phyloP scores from a whole-genome alignment of 2,888 invertebrate species.

The Zygothrica quintamaculata region DNA sequence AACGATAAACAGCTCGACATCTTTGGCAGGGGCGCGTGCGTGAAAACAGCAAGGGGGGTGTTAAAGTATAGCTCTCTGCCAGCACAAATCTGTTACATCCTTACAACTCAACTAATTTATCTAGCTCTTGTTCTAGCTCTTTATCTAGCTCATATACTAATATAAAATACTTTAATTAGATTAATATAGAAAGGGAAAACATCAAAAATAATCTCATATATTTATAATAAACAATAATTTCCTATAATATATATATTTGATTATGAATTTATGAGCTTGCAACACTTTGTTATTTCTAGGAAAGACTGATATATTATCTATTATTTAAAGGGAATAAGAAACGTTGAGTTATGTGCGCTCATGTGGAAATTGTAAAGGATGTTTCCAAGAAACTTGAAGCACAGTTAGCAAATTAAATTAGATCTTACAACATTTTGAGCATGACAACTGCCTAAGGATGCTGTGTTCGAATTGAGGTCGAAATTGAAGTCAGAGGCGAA shows the following conservation, averaged over 20 bases:
- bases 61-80: not conserved
- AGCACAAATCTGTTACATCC: not conserved
- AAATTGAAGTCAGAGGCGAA: slow-evolving; percentile 5
- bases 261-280: too few relatives aligned
- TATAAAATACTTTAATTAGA: too few relatives aligned
- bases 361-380: not conserved
- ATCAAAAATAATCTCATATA: too few relatives aligned
- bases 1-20: slow-evolving; percentile 7
- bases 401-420: slow-evolving; percentile 60
- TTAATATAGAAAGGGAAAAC: too few relatives aligned
- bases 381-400: slow-evolving; percentile 11
- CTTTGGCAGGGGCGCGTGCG: slow-evolving; percentile 58
- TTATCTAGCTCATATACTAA: too few relatives aligned
- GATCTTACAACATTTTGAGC: slow-evolving; percentile 65
- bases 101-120: too few relatives aligned
- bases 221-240: too few relatives aligned
- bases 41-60: slow-evolving; percentile 48
- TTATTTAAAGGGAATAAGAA: not conserved
- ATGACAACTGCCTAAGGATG: slow-evolving; percentile 46
- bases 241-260: too few relatives aligned
- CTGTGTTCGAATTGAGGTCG: slow-evolving; percentile 4
- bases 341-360: not conserved
- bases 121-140: too few relatives aligned
- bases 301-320: too few relatives aligned
- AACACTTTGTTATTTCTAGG: too few relatives aligned